Percentiles rank a stretch among this genome's conserved stretches.
Evolutionary conservation across 2,797 vertebrate genomes (phyloP).

Genomic region (Microctenopoma stevenorrisi): DNA sequence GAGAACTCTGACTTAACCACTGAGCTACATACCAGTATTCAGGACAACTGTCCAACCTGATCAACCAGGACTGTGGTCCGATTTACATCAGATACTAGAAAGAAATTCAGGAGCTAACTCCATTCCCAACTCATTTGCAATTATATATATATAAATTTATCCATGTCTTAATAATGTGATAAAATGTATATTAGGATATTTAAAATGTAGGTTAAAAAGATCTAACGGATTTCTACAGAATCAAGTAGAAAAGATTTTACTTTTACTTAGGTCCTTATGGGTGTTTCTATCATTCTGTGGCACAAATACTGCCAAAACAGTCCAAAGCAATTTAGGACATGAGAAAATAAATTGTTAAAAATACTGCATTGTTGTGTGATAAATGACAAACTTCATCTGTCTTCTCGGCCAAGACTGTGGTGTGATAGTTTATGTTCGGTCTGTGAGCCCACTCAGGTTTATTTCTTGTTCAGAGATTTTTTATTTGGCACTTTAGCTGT

Average conservation of each 20-base stretch:
- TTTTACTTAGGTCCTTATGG: no score
- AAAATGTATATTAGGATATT: no score
- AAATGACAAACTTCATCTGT: neutral
- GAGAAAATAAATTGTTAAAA: neutral
- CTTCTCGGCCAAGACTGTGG: neutral
- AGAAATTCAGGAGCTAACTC: no score
- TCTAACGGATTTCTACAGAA: neutral
- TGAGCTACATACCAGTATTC: neutral
- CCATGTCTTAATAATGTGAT: no score
- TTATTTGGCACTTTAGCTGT: neutral
- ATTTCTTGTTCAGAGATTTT: conserved; percentile 24
- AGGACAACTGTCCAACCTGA: no score
- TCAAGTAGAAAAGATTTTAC: conserved; percentile 2
- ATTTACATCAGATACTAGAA: no score
- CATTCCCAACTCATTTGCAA: no score
- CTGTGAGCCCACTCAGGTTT: neutral
- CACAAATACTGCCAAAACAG: neutral
- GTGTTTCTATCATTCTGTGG: neutral
- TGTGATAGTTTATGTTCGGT: conserved; percentile 1
- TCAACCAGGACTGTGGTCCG: no score
- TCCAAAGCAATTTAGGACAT: neutral
- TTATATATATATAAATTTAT: no score
- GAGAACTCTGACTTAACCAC: no score
- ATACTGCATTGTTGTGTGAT: neutral
- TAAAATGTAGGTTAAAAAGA: no score